Evolutionary conservation across 2,113 vertebrate genomes (phyloP).

Genomic region (Aegithalos caudatus): DNA sequence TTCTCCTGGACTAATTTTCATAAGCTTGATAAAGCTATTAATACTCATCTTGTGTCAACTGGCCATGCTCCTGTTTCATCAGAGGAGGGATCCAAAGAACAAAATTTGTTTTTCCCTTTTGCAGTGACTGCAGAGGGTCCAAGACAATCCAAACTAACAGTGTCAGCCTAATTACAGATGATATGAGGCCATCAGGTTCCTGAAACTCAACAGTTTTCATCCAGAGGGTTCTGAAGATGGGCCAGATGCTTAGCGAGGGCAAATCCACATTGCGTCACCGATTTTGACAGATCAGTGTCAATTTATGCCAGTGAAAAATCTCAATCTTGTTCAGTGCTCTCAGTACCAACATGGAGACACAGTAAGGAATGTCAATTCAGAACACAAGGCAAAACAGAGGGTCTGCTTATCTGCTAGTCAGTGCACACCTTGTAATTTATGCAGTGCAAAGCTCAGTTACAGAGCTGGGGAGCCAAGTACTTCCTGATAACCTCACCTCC

Average conservation of each 20-base stretch:
- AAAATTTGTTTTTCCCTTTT: neutral
- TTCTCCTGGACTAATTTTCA: neutral
- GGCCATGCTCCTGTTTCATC: accelerated
- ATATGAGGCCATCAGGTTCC: neutral
- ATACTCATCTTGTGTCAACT: neutral
- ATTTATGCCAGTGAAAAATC: neutral
- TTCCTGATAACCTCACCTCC: neutral
- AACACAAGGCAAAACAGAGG: neutral
- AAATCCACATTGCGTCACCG: neutral
- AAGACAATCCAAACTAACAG: neutral
- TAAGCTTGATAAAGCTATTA: neutral
- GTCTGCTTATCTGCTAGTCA: neutral
- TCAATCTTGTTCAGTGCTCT: neutral
- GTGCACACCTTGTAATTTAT: conserved; percentile 1
- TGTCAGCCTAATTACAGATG: neutral
- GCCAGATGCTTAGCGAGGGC: neutral
- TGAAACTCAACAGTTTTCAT: neutral
- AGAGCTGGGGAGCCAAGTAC: neutral
- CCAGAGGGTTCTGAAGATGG: neutral
- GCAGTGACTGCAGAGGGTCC: neutral
- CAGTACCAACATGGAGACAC: neutral
- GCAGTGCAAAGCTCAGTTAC: neutral
- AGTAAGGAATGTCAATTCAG: neutral
- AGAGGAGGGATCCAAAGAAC: neutral
- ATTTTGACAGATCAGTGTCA: neutral